Conservation (phyloP, 2,888 invertebrate genomes). For the Dyspetes luteomarginatus region DNA sequence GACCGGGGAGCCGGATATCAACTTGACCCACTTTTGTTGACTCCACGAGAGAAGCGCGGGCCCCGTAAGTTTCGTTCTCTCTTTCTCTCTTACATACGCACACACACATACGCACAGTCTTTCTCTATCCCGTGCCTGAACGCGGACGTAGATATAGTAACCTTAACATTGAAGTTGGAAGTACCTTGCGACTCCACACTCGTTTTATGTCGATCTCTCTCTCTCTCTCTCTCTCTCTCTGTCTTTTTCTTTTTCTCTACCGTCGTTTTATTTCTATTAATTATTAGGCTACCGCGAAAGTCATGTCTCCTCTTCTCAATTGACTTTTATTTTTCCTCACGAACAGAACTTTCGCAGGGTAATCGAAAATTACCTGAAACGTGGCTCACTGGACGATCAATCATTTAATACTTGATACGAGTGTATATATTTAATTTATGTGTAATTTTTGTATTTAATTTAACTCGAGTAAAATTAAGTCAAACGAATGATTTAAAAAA, state of each 20-base stretch:
- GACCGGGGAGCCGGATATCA: conserved; percentile 76
- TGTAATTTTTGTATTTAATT: background rate
- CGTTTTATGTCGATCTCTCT: conserved; percentile 3
- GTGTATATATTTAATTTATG: background rate
- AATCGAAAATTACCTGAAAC: conserved; percentile 21
- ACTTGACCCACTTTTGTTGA: conserved; percentile 75
- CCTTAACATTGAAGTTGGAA: conserved; percentile 76
- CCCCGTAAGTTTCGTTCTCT: conserved; percentile 62
- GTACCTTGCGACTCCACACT: conserved; percentile 43
- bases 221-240: conserved; percentile 6
- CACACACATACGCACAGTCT: background rate
- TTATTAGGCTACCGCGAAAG: conserved; percentile 45
- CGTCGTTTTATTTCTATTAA: conserved; percentile 32
- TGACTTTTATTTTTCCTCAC: conserved; percentile 22
- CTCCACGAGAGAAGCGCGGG: conserved; percentile 62
- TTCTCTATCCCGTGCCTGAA: conserved; percentile 6
- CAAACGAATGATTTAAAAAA: no score
- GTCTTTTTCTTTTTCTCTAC: conserved; percentile 3
- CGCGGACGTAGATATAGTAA: conserved; percentile 66
- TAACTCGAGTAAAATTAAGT: background rate
- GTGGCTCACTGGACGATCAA: background rate
- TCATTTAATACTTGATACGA: background rate
- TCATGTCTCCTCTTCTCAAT: conserved; percentile 15
- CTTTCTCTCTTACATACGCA: conserved; percentile 2
- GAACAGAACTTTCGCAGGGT: conserved; percentile 39